Evolutionary conservation across 1,140 invertebrate species (phyloP).

Genomic region (Sycophila sp.): DNA sequence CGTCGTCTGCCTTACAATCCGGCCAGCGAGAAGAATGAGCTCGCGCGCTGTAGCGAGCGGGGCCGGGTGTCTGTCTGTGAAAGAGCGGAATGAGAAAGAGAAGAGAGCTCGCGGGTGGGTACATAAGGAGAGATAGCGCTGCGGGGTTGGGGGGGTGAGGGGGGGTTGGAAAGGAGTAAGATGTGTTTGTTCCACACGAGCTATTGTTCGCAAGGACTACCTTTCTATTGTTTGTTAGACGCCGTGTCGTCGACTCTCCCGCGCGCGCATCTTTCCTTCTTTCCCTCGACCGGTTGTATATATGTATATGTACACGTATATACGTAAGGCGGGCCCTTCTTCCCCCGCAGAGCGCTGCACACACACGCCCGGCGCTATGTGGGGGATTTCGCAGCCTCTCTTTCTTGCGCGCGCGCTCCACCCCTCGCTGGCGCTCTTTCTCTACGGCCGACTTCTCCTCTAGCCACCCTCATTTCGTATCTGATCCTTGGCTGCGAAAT

Average conservation of each 20-base stretch:
- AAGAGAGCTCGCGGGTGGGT: conserved; percentile 34
- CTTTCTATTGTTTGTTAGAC: conserved; percentile 62
- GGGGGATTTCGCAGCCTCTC: neutral
- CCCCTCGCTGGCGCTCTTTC: neutral
- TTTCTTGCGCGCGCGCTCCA: neutral
- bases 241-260: conserved; percentile 26
- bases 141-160: conserved; percentile 7
- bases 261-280: conserved; percentile 7
- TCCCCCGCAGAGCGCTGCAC: neutral
- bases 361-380: neutral
- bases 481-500: conserved; percentile 34
- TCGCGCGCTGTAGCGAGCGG: no score
- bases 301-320: neutral
- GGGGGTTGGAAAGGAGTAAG: conserved; percentile 48
- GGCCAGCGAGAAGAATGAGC: conserved; percentile 38
- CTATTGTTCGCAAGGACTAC: conserved; percentile 60
- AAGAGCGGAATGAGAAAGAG: no score
- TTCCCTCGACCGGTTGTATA: no score
- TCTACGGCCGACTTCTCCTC: neutral
- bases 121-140: conserved; percentile 2
- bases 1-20: conserved; percentile 25
- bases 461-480: conserved; percentile 30
- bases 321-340: neutral
- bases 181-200: conserved; percentile 65
- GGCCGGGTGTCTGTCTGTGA: no score